phyloP scores from a whole-genome alignment of 2,797 vertebrate species.

The Silurus lanzhouensis region DNA sequence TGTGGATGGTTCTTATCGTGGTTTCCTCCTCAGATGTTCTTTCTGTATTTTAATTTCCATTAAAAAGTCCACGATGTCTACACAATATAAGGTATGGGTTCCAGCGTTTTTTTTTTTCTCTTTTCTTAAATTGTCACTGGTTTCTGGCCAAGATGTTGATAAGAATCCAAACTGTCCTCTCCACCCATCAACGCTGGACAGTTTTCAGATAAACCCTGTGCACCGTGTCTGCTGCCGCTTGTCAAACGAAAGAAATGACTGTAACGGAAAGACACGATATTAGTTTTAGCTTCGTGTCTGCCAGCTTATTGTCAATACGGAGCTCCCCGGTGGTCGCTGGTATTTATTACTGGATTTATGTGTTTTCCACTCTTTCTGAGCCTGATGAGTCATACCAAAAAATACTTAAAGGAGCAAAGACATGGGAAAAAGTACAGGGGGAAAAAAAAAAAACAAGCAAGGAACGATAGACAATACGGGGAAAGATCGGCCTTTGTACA shows the following conservation, averaged over 20 bases:
- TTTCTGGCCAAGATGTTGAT: background rate
- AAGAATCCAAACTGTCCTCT: background rate
- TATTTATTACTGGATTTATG: conserved; percentile 31
- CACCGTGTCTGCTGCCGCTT: background rate
- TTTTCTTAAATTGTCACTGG: background rate
- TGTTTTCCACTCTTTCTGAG: conserved; percentile 12
- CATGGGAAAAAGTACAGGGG: conserved; percentile 6
- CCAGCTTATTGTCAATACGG: conserved; percentile 28
- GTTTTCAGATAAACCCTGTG: conserved; percentile 12
- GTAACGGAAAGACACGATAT: background rate
- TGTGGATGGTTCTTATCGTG: no score
- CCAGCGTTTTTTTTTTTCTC: background rate
- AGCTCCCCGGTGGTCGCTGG: conserved; percentile 1
- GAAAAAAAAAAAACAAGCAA: background rate
- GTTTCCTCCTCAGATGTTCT: no score
- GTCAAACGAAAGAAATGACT: conserved; percentile 3
- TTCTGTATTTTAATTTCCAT: background rate
- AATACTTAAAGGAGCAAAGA: conserved; percentile 23
- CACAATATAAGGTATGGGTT: background rate
- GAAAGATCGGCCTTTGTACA: background rate
- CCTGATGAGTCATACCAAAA: conserved; percentile 39
- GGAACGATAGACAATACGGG: background rate
- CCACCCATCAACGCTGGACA: background rate
- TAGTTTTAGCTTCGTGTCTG: background rate
- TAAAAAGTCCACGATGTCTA: background rate